These are phyloP conservation scores for Panzeria rudis DNA, from an alignment of 2,888 invertebrate species.

Conservation along the genomic window DNA sequence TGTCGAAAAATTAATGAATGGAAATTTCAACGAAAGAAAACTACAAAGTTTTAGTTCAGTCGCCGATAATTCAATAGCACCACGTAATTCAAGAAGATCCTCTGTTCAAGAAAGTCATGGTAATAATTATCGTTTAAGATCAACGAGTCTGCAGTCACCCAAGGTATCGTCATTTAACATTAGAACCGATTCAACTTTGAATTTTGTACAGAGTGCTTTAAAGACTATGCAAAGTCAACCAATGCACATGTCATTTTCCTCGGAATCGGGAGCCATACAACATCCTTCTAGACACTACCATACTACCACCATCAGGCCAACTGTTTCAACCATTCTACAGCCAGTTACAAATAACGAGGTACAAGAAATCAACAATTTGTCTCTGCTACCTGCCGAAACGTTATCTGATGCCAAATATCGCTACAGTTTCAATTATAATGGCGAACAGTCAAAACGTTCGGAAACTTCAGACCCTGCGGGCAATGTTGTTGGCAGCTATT, in stretches of 20 bases:
- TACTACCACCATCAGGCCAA: slow-evolving; percentile 21
- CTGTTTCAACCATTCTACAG: slow-evolving; percentile 19
- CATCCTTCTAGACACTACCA: slow-evolving; percentile 20
- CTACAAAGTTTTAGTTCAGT: background rate
- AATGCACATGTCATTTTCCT: slow-evolving; percentile 59
- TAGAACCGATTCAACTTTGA: slow-evolving; percentile 55
- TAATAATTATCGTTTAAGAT: slow-evolving; percentile 33
- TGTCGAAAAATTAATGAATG: slow-evolving; percentile 46
- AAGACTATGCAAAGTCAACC: slow-evolving; percentile 70
- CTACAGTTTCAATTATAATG: slow-evolving; percentile 78
- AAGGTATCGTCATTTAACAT: slow-evolving; percentile 50
- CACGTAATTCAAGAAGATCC: slow-evolving; percentile 30
- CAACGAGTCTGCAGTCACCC: slow-evolving; percentile 10
- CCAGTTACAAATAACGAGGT: slow-evolving; percentile 53
- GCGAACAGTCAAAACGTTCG: slow-evolving; percentile 79
- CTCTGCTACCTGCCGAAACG: background rate
- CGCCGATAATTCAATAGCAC: slow-evolving; percentile 13
- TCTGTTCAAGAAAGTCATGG: background rate
- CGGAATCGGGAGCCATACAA: slow-evolving; percentile 55
- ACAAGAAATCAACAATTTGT: slow-evolving; percentile 60
- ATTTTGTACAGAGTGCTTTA: slow-evolving; percentile 74
- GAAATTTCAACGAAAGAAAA: slow-evolving; percentile 38
- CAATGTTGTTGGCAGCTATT: slow-evolving; percentile 86
- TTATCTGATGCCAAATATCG: slow-evolving; percentile 34
- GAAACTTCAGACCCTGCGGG: slow-evolving; percentile 80